Evolutionary conservation across 2,113 vertebrate genomes (phyloP), one percentile per base, ranked within the genome.

Genomic region (Vidua macroura): DNA sequence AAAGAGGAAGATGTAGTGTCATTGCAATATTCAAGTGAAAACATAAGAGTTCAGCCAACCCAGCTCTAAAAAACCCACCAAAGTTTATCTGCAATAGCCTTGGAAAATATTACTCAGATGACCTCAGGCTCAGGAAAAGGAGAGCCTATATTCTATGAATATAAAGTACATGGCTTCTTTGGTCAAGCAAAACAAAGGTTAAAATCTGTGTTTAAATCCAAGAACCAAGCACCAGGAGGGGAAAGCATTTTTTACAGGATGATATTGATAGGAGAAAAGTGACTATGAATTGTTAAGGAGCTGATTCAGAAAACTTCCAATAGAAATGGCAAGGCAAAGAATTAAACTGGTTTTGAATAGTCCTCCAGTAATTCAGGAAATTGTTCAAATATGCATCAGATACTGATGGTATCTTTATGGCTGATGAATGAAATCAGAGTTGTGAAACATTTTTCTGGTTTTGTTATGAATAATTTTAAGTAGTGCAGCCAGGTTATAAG

Each of bases 1-100:
- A 85, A 76, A 79, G 15, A 62, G 4, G 15, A 60, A 64, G 6
- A 7, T 37, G 2, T 51, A 67, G 5, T 35, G 16, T 5, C 16
- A 60, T 24, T 76, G 24, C 5, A 72, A 69, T 25, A 66, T n/a
- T 80, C 13, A 41, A 13, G 6, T 49, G 53, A 66, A 86, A 85
- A 49, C 5, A n/a, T 4, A 83, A 21, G 11, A 64, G 24, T 80
- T 72, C 24, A 80, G 17, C 17, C 44, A n/a, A 53, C 0, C 2
- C 18, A 68, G 9, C 9, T 68, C 5, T 46, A 49, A 72, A 72
- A 75, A 52, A 0, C 1, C 2, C 25, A 43, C 9, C 1, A 53
- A 73, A 75, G 17, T 75, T 15, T 39, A 41, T 28, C 4, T 28
- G 11, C 5, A 72, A 76, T 18, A 88, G 8, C 7, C 28, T 75